Percentiles rank a stretch among this genome's conserved stretches.
These are phyloP conservation scores for Choreutis nemorana DNA, from an alignment of 2,888 invertebrate genomes.

Conservation along the genomic window DNA sequence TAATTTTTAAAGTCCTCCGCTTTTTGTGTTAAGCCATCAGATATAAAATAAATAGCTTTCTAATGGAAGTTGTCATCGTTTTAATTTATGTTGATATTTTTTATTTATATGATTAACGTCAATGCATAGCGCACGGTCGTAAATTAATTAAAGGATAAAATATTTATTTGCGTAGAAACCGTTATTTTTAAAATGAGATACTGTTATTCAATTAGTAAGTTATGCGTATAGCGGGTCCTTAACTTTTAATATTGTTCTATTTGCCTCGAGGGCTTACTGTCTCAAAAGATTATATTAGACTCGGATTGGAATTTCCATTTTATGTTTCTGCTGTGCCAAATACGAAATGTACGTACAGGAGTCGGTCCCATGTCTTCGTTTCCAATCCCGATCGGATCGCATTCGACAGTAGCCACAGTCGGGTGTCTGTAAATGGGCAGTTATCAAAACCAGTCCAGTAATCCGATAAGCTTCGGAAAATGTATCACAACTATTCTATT, in stretches of 20 bases:
- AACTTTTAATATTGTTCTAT: no score
- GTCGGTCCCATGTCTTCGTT: slow-evolving; percentile 9
- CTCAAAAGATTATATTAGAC: no score
- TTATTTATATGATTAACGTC: slow-evolving; percentile 20
- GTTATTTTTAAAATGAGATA: slow-evolving; percentile 20
- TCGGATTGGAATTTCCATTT: no score
- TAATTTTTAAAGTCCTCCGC: background rate
- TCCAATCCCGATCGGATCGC: background rate
- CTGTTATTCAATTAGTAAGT: slow-evolving; percentile 41
- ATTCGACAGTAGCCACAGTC: background rate
- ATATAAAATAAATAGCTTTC: slow-evolving; percentile 10
- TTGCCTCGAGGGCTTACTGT: no score
- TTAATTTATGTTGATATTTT: no score
- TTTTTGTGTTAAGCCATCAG: background rate
- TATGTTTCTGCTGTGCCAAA: no score
- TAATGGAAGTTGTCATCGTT: no score
- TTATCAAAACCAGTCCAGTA: slow-evolving; percentile 5
- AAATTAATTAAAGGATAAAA: slow-evolving; percentile 28
- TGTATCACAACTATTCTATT: no score
- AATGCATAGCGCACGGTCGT: slow-evolving; percentile 20
- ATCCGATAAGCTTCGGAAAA: no score
- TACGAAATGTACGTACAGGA: no score
- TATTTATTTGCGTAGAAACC: slow-evolving; percentile 23
- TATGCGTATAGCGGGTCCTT: slow-evolving; percentile 21
- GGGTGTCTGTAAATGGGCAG: background rate